Base-by-base conservation (phyloP, 2,888 invertebrate genomes). In the Dione vanillae region DNA sequence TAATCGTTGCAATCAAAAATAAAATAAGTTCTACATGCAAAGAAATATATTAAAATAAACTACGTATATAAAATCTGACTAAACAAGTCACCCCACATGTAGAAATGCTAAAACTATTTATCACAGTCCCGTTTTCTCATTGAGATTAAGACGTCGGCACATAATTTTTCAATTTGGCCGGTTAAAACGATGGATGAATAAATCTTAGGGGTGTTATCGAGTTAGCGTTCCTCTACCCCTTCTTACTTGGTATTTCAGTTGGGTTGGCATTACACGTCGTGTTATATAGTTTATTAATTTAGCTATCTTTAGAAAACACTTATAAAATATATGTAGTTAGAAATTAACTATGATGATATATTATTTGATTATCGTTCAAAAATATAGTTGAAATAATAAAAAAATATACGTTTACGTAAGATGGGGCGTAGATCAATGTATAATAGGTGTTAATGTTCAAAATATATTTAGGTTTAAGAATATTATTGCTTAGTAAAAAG, bases 171-270 rank as follows among this genome's bases (percentile, higher is more conserved):
- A 89, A 89, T 89, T 89, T 88, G 84, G 85, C 83, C 88, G 85
- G 88, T 89, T 89, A 89, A 88, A 83, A 82, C 83, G 84, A 90
- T 91, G 89, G 92, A 92, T 92, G 91, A 91, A 92, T 91, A 91
- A 92, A 92, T 92, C 91, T 79, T 79, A 78, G 85, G 88, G 89
- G 88, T 81, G 82, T 78, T 82, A 89, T 89, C 85, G 84, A 87
- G 88, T 89, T 89, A 89, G 81, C 85, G 84, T 83, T 79, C 83
- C 81, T 77, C 72, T 79, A 76, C 79, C 77, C 80, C 72, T 73
- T 75, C 74, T 56, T 70, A 68, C 72, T 71, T 47, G 67, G 72
- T 72, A 66, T 41, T 14, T 59, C 1, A 20, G 20, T 19, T 27
- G 2, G 41, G 14, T 59, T 59, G 19, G 19, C 16, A 62, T 7